Evolutionary conservation across 1,140 invertebrate species (phyloP).

Genomic region (Bombus superbus): DNA sequence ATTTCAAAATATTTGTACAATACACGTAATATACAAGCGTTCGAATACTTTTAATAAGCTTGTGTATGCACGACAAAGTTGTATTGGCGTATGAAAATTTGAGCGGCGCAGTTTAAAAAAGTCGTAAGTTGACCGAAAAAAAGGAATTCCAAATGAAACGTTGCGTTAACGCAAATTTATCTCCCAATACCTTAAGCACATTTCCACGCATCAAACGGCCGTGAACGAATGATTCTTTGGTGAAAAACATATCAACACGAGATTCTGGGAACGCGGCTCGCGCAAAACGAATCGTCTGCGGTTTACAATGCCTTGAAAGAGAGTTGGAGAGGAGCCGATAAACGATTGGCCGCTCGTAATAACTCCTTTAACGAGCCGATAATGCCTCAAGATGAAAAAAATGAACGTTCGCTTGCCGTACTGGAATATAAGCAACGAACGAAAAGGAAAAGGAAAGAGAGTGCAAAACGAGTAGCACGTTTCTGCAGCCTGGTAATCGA

Average conservation of each 20-base stretch:
- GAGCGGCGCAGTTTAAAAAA: too few species aligned
- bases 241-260: not conserved
- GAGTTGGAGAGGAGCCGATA: not conserved
- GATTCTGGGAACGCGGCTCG: not conserved
- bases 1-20: too few species aligned
- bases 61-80: too few species aligned
- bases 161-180: not conserved
- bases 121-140: not conserved
- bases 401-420: not conserved
- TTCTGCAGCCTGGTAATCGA: not conserved
- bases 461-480: not conserved
- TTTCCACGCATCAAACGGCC: not conserved
- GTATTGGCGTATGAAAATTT: too few species aligned
- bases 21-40: too few species aligned
- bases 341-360: slow-evolving; percentile 25
- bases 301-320: not conserved
- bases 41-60: too few species aligned
- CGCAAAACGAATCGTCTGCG: not conserved
- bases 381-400: slow-evolving; percentile 24
- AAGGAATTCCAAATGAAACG: not conserved
- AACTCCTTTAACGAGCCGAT: slow-evolving; percentile 27
- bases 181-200: not conserved
- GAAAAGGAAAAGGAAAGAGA: not conserved
- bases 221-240: not conserved
- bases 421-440: not conserved